phyloP scores from a whole-genome alignment of 2,888 invertebrate species.

The Pherbina coryleti region DNA sequence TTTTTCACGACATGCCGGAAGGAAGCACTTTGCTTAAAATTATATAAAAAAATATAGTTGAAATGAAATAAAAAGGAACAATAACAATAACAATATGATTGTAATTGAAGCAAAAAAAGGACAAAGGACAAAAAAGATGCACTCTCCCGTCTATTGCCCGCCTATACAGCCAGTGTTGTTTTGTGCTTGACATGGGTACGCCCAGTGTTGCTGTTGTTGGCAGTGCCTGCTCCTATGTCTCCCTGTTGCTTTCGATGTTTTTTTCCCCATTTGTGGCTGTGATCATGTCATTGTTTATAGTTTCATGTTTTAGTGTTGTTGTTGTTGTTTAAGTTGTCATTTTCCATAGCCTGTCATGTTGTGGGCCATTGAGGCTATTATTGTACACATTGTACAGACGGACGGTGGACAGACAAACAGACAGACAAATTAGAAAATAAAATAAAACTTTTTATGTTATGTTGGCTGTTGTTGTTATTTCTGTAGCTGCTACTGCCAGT shows the following conservation, averaged over 20 bases:
- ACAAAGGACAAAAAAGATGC: not conserved
- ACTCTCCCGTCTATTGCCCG: not conserved
- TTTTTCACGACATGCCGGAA: constrained; percentile 33
- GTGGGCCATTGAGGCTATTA: not conserved
- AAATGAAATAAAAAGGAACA: not conserved
- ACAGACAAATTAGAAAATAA: not conserved
- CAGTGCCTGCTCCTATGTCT: not conserved
- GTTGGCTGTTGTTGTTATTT: not conserved
- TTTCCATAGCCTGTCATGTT: not conserved
- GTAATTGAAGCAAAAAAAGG: not conserved
- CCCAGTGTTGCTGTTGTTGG: not conserved
- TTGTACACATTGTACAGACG: not conserved
- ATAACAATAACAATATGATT: not conserved
- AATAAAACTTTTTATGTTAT: not conserved
- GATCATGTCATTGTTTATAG: not conserved
- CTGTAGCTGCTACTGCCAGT: not conserved
- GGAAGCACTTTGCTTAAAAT: constrained; percentile 23
- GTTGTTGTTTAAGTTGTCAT: constrained; percentile 7
- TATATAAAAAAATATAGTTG: not conserved
- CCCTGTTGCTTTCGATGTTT: not conserved
- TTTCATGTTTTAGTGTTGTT: not conserved
- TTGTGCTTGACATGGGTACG: not conserved
- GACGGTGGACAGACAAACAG: too few relatives aligned
- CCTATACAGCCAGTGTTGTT: not conserved
- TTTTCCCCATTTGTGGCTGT: not conserved